phyloP scores from a whole-genome alignment of 2,797 vertebrate species.

The Pelodytes ibericus region DNA sequence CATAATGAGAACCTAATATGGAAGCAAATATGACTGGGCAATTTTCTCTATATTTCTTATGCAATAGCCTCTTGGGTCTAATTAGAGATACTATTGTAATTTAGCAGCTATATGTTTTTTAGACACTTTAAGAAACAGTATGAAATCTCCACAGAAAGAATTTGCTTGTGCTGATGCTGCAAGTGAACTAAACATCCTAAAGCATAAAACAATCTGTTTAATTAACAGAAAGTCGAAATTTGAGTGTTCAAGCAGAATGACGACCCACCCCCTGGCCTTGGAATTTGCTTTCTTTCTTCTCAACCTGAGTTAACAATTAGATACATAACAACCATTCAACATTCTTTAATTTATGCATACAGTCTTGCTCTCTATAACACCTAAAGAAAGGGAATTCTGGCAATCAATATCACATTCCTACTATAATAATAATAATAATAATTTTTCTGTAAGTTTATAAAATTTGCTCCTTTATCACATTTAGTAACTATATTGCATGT shows the following conservation, averaged over 20 bases:
- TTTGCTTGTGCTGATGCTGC: constrained; percentile 61
- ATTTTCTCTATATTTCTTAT: constrained; percentile 64
- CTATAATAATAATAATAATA: too few relatives aligned
- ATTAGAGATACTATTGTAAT: constrained; percentile 73
- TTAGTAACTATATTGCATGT: too few relatives aligned
- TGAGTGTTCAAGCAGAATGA: constrained; percentile 24
- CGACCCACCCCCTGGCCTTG: constrained; percentile 39
- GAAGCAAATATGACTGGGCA: constrained; percentile 62
- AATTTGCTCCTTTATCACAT: too few relatives aligned
- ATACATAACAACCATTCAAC: constrained; percentile 54
- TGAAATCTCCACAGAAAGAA: constrained; percentile 58
- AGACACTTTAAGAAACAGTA: constrained; percentile 59
- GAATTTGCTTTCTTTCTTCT: constrained; percentile 60
- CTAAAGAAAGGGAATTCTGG: too few relatives aligned
- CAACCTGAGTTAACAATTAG: constrained; percentile 60
- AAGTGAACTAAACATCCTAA: constrained; percentile 56
- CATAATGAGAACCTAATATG: constrained; percentile 59
- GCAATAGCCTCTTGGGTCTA: constrained; percentile 68
- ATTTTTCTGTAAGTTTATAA: too few relatives aligned
- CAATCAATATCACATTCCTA: too few relatives aligned
- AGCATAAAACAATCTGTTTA: constrained; percentile 42
- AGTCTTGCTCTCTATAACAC: too few relatives aligned
- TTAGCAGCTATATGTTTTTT: constrained; percentile 67
- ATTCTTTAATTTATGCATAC: constrained; percentile 49
- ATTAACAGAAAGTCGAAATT: constrained; percentile 48